These are phyloP conservation scores for Murina feae DNA, from an alignment of 2,113 vertebrate species.

Conservation along the genomic window DNA sequence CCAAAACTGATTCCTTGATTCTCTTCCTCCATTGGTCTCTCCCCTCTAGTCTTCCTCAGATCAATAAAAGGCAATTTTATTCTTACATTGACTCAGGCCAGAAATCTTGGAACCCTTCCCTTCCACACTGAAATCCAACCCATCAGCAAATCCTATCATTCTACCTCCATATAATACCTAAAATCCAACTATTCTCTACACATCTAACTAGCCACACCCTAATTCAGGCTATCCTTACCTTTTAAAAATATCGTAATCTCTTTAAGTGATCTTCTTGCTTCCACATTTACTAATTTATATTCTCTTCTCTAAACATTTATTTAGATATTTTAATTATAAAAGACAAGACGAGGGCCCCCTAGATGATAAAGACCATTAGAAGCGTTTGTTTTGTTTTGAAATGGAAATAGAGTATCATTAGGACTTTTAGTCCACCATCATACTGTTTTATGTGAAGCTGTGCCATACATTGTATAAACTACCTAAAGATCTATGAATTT, in stretches of 20 bases:
- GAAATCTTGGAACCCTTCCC: neutral
- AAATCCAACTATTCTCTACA: neutral
- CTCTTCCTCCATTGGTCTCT: neutral
- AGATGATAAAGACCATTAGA: neutral
- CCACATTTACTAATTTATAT: neutral
- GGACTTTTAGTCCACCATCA: neutral
- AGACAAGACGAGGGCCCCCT: neutral
- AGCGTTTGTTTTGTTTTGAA: neutral
- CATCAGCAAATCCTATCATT: neutral
- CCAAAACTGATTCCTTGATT: neutral
- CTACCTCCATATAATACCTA: neutral
- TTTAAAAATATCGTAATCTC: neutral
- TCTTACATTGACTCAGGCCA: neutral
- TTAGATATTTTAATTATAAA: neutral
- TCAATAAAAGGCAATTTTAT: neutral
- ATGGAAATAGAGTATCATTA: neutral
- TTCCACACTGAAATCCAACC: neutral
- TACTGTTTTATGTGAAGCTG: neutral
- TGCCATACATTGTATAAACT: neutral
- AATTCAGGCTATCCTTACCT: neutral
- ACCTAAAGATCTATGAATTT: neutral
- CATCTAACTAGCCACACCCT: neutral
- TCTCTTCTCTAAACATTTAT: neutral
- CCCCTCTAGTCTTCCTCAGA: neutral
- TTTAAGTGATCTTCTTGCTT: neutral